Conservation (phyloP, 2,113 vertebrate genomes). For the Recurvirostra avosetta region DNA sequence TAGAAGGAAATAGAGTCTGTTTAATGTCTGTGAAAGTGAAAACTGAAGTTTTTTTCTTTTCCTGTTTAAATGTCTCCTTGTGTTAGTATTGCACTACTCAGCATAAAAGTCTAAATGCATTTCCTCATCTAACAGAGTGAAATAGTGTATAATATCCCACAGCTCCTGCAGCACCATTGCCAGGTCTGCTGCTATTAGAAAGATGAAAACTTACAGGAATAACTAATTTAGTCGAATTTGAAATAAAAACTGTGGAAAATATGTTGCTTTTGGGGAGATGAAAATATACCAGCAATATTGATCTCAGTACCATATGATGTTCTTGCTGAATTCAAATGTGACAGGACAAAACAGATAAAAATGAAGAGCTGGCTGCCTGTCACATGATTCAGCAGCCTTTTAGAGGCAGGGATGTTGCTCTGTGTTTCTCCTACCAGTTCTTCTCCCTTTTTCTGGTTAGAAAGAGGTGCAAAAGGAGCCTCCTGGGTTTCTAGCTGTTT, state of each 20-base stretch:
- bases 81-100: background rate
- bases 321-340: slow-evolving; percentile 24
- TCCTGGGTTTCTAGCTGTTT: background rate
- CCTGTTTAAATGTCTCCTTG: background rate
- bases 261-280: slow-evolving; percentile 4
- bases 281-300: slow-evolving; percentile 23
- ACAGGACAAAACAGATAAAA: background rate
- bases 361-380: background rate
- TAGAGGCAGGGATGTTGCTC: background rate
- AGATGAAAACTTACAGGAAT: background rate
- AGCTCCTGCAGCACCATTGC: background rate
- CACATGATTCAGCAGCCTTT: background rate
- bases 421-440: background rate
- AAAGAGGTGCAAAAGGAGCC: background rate
- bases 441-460: background rate
- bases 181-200: background rate
- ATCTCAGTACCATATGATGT: background rate
- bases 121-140: background rate
- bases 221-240: background rate
- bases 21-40: background rate
- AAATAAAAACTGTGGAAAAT: slow-evolving; percentile 32
- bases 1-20: background rate
- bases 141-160: background rate
- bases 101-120: slow-evolving; percentile 14
- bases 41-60: background rate